Base-by-base conservation (phyloP, 2,888 invertebrate genomes). In the Arrhopalites spinosus region DNA sequence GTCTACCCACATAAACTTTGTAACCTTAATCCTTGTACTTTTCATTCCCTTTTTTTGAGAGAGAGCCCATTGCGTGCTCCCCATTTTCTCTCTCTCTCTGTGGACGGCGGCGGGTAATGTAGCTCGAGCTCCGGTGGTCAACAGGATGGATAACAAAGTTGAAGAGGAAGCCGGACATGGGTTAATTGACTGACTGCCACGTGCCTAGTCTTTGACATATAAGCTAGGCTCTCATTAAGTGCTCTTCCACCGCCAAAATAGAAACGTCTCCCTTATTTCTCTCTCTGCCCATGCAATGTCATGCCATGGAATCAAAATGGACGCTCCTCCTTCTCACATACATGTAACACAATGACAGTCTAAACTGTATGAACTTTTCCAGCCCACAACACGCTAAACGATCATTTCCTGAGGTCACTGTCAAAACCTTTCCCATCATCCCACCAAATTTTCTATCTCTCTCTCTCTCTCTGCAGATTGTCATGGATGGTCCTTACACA, bases 151-250 rank as follows among this genome's bases (percentile, higher is more conserved):
- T 59, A 36, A 59, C 45, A 36, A 30, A 30, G 43, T 23, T 59
- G 23, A 36, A 59, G 36, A n/a, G 30, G 71, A 59, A 71, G 59
- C 25, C 71, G 71, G 71, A 71, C 71, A 71, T 71, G 53, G 61
- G 71, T 71, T 59, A 71, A 71, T 71, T 71, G 71, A 71, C 71
- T 59, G 43, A 59, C 36, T 36, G 71, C 71, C 71, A 71, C 71
- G 71, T 71, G 71, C 59, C 30, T 36, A 59, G 59, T 59, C 71
- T 71, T 53, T 71, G 61, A 61, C 69, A 69, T 69, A 13, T 59
- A 23, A 36, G 53, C 30, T 20, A 29, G 23, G 15, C 45, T 43
- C 11, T 71, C 71, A 61, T 71, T 71, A 71, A 66, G 71, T 36
- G 71, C 61, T 61, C 71, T 59, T 36, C 36, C 36, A 11, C 36